Evolutionary conservation across 2,888 invertebrate genomes (phyloP).

Genomic region (Micoletzkya japonica): DNA sequence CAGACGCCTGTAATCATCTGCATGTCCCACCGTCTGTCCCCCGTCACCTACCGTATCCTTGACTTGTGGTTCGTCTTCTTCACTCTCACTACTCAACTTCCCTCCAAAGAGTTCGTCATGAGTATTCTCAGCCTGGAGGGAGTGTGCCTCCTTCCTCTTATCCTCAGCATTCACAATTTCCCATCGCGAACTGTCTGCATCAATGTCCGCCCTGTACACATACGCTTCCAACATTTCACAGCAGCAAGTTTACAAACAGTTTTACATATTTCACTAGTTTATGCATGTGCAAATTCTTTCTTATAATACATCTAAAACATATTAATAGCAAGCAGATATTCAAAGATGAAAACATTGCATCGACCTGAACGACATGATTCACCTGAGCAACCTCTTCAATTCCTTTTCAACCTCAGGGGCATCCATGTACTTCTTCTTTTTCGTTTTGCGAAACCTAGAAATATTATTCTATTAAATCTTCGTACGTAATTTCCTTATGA

Average conservation of each 20-base stretch:
- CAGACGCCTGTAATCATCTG: too few species aligned
- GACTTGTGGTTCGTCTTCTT: too few species aligned
- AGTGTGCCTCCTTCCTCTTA: constrained; percentile 30
- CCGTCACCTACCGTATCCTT: too few species aligned
- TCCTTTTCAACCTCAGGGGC: constrained; percentile 83
- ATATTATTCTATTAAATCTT: background rate
- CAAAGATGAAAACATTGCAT: background rate
- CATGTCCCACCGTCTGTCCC: too few species aligned
- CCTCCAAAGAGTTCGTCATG: too few species aligned
- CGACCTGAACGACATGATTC: constrained; percentile 64
- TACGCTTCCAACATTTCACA: background rate
- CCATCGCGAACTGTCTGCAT: constrained; percentile 53
- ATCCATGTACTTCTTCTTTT: constrained; percentile 78
- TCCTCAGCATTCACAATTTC: constrained; percentile 54
- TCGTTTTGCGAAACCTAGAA: constrained; percentile 57
- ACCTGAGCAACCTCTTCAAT: constrained; percentile 85
- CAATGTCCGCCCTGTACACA: constrained; percentile 51
- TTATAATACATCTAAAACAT: background rate
- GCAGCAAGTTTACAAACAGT: background rate
- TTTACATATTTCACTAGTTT: background rate
- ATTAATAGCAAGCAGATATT: background rate
- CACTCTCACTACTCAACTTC: too few species aligned
- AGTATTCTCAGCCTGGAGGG: background rate
- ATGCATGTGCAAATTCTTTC: background rate
- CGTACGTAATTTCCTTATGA: too few species aligned